Conservation (phyloP, 2,113 vertebrate species). For the Tachycineta bicolor region DNA sequence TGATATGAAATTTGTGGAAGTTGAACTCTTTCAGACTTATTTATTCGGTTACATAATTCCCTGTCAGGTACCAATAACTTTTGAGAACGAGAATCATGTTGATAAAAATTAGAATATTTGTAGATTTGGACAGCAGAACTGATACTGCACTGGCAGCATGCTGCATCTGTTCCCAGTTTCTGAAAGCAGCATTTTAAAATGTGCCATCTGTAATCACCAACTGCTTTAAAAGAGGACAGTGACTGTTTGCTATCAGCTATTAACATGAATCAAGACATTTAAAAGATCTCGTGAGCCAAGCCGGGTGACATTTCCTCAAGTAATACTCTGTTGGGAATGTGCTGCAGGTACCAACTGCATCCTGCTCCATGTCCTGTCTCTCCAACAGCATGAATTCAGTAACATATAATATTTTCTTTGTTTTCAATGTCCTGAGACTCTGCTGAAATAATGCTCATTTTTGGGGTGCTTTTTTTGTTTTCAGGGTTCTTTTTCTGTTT, state of each 20-base stretch:
- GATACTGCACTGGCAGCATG: not conserved
- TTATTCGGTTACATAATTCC: not conserved
- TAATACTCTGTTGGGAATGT: not conserved
- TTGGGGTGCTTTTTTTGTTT: not conserved
- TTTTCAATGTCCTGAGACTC: not conserved
- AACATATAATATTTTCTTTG: not conserved
- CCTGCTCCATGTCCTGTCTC: not conserved
- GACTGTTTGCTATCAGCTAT: not conserved
- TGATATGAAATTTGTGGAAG: not conserved
- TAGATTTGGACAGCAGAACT: not conserved
- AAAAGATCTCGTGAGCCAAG: not conserved
- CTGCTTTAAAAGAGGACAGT: not conserved
- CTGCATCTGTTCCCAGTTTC: constrained; percentile 1
- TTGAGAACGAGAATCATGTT: not conserved
- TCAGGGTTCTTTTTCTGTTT: not conserved
- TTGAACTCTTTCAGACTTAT: not conserved
- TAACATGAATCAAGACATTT: not conserved
- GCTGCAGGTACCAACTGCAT: not conserved
- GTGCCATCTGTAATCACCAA: constrained; percentile 29
- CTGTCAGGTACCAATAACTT: not conserved
- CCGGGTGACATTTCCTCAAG: not conserved
- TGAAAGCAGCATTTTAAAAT: constrained; percentile 11
- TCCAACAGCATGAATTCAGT: not conserved
- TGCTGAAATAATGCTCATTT: not conserved
- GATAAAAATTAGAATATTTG: not conserved